phyloP scores from a whole-genome alignment of 2,113 vertebrate species.

The Crypturellus undulatus region DNA sequence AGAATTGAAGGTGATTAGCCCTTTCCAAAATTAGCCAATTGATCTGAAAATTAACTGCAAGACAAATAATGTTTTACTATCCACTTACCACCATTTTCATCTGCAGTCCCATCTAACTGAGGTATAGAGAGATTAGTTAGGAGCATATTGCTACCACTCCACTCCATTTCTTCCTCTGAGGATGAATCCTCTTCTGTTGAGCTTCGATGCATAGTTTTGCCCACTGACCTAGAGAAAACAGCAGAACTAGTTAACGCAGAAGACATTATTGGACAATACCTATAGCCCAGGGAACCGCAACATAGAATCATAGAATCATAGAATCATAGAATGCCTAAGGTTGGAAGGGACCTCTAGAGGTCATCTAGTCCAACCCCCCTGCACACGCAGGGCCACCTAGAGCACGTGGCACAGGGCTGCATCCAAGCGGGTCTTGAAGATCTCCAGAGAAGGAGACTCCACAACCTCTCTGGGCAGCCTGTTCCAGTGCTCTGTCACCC shows the following conservation, averaged over 20 bases:
- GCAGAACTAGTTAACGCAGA: background rate
- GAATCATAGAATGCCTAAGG: too few species aligned
- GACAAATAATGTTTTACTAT: background rate
- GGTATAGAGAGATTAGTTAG: slow-evolving; percentile 92
- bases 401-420: too few species aligned
- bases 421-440: too few species aligned
- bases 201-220: slow-evolving; percentile 82
- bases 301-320: too few species aligned
- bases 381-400: too few species aligned
- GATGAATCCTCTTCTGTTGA: slow-evolving; percentile 89
- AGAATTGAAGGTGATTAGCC: background rate
- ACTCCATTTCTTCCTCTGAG: slow-evolving; percentile 95
- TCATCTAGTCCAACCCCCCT: too few species aligned
- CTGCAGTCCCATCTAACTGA: slow-evolving; percentile 96
- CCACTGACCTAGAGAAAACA: slow-evolving; percentile 75
- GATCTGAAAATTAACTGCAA: background rate
- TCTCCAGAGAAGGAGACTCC: too few species aligned
- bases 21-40: background rate
- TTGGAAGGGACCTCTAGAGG: too few species aligned
- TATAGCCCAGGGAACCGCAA: background rate
- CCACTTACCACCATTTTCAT: slow-evolving; percentile 93
- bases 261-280: background rate
- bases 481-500: too few species aligned
- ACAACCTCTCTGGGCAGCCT: too few species aligned
- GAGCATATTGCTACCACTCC: slow-evolving; percentile 86